Evolutionary conservation across 2,888 invertebrate genomes (phyloP).

Genomic region (Melieria omissa): DNA sequence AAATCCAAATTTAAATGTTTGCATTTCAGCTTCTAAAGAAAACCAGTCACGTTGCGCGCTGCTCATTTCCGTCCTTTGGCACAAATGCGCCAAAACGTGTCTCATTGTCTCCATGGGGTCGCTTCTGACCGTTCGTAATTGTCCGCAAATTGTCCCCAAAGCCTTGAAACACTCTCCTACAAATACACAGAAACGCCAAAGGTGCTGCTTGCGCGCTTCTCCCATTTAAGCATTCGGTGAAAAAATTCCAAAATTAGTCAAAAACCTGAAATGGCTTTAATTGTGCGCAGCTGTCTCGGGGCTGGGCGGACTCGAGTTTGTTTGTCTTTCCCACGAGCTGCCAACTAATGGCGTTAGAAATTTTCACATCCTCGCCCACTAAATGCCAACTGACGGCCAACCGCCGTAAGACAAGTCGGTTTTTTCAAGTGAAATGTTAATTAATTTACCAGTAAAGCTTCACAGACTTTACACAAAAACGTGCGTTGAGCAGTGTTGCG

Average conservation of each 20-base stretch:
- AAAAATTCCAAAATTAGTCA: conserved; percentile 19
- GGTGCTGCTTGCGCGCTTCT: too few species aligned
- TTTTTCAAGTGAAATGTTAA: conserved; percentile 53
- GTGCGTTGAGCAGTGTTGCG: not conserved
- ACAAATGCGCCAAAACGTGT: conserved; percentile 60
- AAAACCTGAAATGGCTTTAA: conserved; percentile 58
- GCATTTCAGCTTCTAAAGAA: conserved; percentile 12
- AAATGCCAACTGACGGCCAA: conserved; percentile 22
- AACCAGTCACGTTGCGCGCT: conserved; percentile 56
- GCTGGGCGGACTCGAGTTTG: not conserved
- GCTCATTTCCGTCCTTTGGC: conserved; percentile 55
- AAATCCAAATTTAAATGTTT: too few species aligned
- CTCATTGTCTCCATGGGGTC: conserved; percentile 40
- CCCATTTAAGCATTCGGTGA: too few species aligned
- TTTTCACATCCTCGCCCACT: conserved; percentile 38
- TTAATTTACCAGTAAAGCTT: conserved; percentile 51
- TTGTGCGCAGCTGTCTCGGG: conserved; percentile 46
- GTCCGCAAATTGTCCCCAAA: too few species aligned
- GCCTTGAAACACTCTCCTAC: too few species aligned
- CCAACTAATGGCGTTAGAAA: conserved; percentile 42
- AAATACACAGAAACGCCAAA: too few species aligned
- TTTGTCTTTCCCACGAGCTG: not conserved
- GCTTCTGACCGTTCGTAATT: too few species aligned
- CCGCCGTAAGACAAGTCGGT: conserved; percentile 47
- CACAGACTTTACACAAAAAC: not conserved